A percentile compares a stretch with the other conserved stretches of the same genome.
Conservation (phyloP, 2,113 vertebrate genomes). For the Bubo scandiacus region DNA sequence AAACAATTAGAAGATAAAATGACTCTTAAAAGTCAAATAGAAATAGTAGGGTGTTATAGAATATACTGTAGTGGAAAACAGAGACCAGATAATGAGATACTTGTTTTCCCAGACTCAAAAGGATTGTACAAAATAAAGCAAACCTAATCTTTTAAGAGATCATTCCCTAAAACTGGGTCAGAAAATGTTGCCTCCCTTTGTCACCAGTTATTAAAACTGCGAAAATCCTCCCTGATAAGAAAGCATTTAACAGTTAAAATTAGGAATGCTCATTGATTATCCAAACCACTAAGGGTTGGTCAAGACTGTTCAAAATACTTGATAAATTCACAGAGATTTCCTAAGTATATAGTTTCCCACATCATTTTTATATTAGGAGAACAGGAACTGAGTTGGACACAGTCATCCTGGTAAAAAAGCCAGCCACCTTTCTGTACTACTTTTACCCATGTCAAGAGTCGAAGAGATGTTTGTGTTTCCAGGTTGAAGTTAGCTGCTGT, state of each 20-base stretch:
- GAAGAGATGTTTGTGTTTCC: not conserved
- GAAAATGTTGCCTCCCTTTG: not conserved
- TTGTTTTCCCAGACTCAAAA: not conserved
- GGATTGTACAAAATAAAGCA: conserved; percentile 5
- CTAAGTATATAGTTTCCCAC: not conserved
- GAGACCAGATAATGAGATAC: not conserved
- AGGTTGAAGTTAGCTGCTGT: not conserved
- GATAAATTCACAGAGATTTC: not conserved
- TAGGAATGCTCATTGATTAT: not conserved
- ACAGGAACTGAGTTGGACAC: not conserved
- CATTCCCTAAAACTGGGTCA: not conserved
- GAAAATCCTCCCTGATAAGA: not conserved
- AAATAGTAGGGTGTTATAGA: not conserved
- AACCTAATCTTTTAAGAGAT: not conserved
- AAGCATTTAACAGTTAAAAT: not conserved
- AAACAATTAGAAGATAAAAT: not conserved
- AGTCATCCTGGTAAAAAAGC: not conserved
- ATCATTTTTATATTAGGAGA: not conserved
- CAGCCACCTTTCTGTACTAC: not conserved
- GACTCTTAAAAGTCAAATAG: not conserved
- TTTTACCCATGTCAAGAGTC: not conserved
- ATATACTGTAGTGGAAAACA: not conserved
- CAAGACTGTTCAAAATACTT: not conserved
- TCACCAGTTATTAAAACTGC: not conserved
- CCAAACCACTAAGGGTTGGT: not conserved